phyloP scores from a whole-genome alignment of 2,888 invertebrate species.

The Erebia palarica region DNA sequence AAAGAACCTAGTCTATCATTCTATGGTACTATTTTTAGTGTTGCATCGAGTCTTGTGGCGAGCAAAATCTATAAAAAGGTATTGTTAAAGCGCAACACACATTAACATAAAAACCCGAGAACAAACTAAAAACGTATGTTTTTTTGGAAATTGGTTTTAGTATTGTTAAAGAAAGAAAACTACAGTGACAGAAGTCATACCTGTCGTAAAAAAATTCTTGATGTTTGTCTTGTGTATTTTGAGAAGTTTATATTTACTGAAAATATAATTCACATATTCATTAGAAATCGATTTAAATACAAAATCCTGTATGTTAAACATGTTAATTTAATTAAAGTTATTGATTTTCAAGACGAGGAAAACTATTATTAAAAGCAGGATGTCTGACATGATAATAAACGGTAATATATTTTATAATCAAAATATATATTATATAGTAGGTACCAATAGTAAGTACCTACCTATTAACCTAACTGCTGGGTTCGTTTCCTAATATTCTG shows the following conservation, averaged over 20 bases:
- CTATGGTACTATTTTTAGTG: too few relatives aligned
- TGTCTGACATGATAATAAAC: slow-evolving; percentile 79
- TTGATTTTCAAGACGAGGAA: slow-evolving; percentile 13
- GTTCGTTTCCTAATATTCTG: not conserved
- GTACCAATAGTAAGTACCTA: too few relatives aligned
- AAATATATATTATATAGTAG: too few relatives aligned
- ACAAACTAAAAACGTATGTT: too few relatives aligned
- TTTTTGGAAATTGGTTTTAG: too few relatives aligned
- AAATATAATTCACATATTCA: not conserved
- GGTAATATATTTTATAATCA: slow-evolving; percentile 49
- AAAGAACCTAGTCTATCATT: too few relatives aligned
- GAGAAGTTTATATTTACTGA: not conserved
- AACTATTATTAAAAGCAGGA: slow-evolving; percentile 37
- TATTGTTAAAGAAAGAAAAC: not conserved
- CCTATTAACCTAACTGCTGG: not conserved
- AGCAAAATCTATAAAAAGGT: too few relatives aligned
- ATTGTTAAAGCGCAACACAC: too few relatives aligned
- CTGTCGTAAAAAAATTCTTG: not conserved
- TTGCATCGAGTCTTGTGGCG: too few relatives aligned
- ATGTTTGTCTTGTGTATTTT: not conserved
- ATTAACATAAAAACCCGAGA: too few relatives aligned
- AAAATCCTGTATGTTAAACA: not conserved
- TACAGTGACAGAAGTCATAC: not conserved
- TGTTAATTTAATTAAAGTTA: not conserved
- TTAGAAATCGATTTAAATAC: not conserved